Evolutionary conservation across 2,797 vertebrate species (phyloP), one percentile per base, ranked within the genome.

Genomic region (Steatocranus sp.): DNA sequence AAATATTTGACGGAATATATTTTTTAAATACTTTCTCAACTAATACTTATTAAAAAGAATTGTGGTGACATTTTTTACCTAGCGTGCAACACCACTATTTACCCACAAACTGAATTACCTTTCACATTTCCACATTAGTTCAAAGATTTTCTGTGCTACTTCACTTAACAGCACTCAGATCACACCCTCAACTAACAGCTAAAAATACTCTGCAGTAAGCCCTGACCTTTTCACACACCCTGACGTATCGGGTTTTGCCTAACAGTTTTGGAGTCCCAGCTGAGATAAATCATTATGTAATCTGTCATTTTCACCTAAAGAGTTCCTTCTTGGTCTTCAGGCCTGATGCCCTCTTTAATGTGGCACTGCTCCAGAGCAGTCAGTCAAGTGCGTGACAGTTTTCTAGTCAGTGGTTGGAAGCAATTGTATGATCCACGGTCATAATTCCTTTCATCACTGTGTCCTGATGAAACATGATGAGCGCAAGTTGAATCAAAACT

Each of bases 181-280:
- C 50, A 48, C 5, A 8, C 70, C 86, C 76, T 80, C 53, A 50
- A 51, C 79, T 23, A 83, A 51, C 25, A 54, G 86, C 90, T 93
- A 92, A 90, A 95, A 93, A 94, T 95, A 95, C 76, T 34, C 79
- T 7, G 5, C 41, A 83, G 73, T 88, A 88, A 90, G 86, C 85
- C 88, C 18, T 93, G 87, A 94, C 91, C 92, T 92, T 90, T 88
- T 86, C 79, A 88, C 75, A 75, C 84, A 49, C 81, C 80, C 86
- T 1, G 32, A 48, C 14, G 50, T 93, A 94, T 95, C 91, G 76
- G 51, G 85, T 95, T 93, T 80, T 83, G 81, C 70, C 75, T 74
- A 49, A 85, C 53, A 77, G 51, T 14, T 66, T 68, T 81, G 76
- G 32, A 25, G 50, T 58, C 48, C 66, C 41, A 43, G 25, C 80